Evolutionary conservation across 1,140 invertebrate genomes (phyloP), one percentile per base, ranked within the genome.

Genomic region (Mactra quadrangularis): DNA sequence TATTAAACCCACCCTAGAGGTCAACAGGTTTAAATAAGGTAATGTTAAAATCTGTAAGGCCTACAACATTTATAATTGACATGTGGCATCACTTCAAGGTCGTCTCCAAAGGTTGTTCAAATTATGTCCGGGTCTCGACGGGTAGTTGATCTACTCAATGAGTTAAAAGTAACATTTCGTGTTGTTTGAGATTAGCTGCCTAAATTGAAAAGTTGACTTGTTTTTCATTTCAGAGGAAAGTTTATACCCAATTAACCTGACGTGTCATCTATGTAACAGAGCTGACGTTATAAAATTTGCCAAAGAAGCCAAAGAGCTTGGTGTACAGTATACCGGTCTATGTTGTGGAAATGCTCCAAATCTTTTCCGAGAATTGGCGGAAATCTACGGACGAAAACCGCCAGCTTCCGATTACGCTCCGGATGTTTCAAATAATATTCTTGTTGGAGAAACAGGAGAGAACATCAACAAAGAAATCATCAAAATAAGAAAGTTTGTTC

Each of bases 311-410:
- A 88, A 86, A 60, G 87, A 88, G 27, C 83, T 91, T 17, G 91
- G 90, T 0, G 75, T 92, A 0, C 78, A 91, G 55, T 92, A 92
- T 66, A 86, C 91, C 0, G 91, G 91, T n/a, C 79, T 92, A 19
- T 92, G 91, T 72, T 92, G 91, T 59, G 91, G 91, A 38, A 89
- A 90, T 35, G 84, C 85, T 13, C 55, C 89, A 1, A 75, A 89
- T 62, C 87, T 90, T 53, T 60, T 86, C 6, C 85, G 91, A 1
- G 84, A 86, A 38, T 41, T 92, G 19, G 89, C 90, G 15, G 83
- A 90, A 68, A 86, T 78, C 7, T 87, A 89, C 29, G 89, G 89
- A 0, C 60, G 89, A 25, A 79, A 75, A 7, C 87, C 90, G 0
- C 83, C 85, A 0, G 83, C 89, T 4, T 79, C 60, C 52, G 78